A percentile compares a stretch with the other conserved stretches of the same genome.
Evolutionary conservation across 1,140 invertebrate genomes (phyloP).

Genomic region (Papilio xuthus): DNA sequence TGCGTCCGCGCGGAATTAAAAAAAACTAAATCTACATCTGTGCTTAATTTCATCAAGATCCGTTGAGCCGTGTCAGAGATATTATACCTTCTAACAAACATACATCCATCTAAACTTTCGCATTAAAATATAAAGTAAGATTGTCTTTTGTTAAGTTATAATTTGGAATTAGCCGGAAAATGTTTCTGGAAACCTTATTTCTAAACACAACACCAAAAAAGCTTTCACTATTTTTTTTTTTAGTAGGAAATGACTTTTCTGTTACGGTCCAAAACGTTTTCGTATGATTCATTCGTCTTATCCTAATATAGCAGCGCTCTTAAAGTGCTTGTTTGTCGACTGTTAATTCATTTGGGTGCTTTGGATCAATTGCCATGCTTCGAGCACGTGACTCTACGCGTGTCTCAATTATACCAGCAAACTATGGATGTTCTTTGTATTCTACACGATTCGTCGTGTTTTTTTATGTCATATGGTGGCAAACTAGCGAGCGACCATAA

Average conservation of each 20-base stretch:
- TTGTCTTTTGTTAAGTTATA: neutral
- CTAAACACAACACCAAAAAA: neutral
- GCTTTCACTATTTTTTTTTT: neutral
- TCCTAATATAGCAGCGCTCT: neutral
- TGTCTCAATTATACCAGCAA: neutral
- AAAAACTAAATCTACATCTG: too few species aligned
- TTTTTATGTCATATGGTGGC: too few species aligned
- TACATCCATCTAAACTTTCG: too few species aligned
- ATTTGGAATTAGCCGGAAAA: too few species aligned
- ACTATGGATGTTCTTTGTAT: neutral
- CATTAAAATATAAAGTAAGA: too few species aligned
- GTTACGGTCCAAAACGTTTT: constrained; percentile 3
- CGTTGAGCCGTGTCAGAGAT: too few species aligned
- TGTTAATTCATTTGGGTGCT: neutral
- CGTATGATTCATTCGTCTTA: constrained; percentile 1
- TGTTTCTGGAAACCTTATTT: neutral
- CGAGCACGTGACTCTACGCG: neutral
- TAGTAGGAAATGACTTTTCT: neutral
- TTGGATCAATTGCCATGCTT: constrained; percentile 7
- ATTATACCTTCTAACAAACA: too few species aligned
- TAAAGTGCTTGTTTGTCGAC: constrained; percentile 7
- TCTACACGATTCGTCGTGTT: too few species aligned
- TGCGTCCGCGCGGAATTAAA: too few species aligned
- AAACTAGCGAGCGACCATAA: too few species aligned
- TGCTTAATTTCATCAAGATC: too few species aligned